These are phyloP conservation scores for Natator depressus DNA, from an alignment of 2,113 vertebrate species.

Conservation along the genomic window DNA sequence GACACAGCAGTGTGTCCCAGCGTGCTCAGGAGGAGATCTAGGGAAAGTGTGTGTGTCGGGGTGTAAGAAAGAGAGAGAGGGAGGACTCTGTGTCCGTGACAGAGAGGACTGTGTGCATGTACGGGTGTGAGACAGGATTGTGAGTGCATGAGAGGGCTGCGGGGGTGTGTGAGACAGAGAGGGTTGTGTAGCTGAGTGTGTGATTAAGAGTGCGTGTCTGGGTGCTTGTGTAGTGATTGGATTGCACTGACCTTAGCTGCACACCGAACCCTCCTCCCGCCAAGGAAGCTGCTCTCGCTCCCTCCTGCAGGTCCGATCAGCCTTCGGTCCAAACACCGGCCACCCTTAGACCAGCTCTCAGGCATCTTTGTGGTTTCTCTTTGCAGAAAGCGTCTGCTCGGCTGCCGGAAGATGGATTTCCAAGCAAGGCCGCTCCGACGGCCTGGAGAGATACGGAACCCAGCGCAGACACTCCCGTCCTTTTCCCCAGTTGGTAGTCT, in stretches of 20 bases:
- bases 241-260: background rate
- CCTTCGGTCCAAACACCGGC: background rate
- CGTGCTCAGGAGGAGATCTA: too few relatives aligned
- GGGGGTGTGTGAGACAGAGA: background rate
- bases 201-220: background rate
- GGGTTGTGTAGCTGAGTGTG: background rate
- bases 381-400: background rate
- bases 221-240: accelerated
- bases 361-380: background rate
- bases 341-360: background rate
- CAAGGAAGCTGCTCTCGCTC: background rate
- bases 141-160: background rate
- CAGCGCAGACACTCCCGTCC: background rate
- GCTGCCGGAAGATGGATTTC: background rate
- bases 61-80: background rate
- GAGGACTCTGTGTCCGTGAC: background rate
- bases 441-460: background rate
- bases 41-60: background rate
- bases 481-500: background rate
- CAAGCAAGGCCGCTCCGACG: background rate
- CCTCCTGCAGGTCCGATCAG: background rate
- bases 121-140: background rate
- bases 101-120: background rate
- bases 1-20: too few relatives aligned
- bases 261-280: background rate